A percentile compares a stretch with the other conserved stretches of the same genome.
phyloP scores from a whole-genome alignment of 2,888 invertebrate species.

The Agrotis puta region DNA sequence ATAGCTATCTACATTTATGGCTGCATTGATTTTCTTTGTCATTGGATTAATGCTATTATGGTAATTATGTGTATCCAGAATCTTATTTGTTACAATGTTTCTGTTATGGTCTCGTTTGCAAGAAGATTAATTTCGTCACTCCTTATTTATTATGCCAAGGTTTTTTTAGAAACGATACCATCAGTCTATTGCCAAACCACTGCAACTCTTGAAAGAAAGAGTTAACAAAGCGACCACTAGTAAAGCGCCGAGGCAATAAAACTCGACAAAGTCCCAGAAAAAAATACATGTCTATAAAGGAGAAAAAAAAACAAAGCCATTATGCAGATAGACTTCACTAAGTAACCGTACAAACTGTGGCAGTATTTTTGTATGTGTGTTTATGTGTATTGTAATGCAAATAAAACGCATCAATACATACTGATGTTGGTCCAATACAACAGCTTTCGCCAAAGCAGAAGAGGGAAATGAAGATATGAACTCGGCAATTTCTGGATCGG shows the following conservation, averaged over 20 bases:
- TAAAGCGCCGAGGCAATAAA: too few relatives aligned
- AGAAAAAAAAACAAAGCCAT: too few relatives aligned
- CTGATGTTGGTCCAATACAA: not conserved
- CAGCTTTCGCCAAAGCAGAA: not conserved
- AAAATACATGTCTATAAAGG: too few relatives aligned
- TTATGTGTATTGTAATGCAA: too few relatives aligned
- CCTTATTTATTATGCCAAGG: not conserved
- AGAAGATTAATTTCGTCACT: not conserved
- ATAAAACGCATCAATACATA: not conserved
- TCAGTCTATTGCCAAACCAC: too few relatives aligned
- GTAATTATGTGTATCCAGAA: not conserved
- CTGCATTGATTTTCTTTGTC: conserved; percentile 9
- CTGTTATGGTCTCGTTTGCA: too few relatives aligned
- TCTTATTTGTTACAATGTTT: not conserved
- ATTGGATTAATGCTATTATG: not conserved
- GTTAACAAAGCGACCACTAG: too few relatives aligned
- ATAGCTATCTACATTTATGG: conserved; percentile 7
- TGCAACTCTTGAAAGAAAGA: too few relatives aligned
- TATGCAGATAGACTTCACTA: too few relatives aligned
- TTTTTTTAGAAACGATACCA: too few relatives aligned
- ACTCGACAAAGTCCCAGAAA: too few relatives aligned
- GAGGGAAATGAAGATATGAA: not conserved
- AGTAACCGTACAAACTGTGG: not conserved
- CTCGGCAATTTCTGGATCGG: not conserved
- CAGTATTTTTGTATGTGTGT: not conserved